Conservation (phyloP, 2,113 vertebrate species). For the Ifrita kowaldi region DNA sequence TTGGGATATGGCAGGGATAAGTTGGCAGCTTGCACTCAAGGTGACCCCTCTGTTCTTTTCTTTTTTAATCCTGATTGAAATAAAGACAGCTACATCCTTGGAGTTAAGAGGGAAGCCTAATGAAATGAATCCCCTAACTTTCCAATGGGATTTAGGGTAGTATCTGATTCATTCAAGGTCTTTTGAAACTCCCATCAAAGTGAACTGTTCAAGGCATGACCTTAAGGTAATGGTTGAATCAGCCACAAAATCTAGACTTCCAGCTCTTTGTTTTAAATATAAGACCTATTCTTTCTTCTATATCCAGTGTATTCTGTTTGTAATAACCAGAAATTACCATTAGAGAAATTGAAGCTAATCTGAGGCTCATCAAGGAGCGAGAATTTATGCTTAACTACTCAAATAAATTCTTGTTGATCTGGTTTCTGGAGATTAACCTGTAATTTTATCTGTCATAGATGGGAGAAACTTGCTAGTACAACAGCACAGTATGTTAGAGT, state of each 20-base stretch:
- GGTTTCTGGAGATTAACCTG: conserved; percentile 68
- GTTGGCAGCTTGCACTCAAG: not conserved
- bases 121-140: not conserved
- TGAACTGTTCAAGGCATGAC: conserved; percentile 37
- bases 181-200: conserved; percentile 51
- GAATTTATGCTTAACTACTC: conserved; percentile 54
- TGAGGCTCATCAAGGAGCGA: conserved; percentile 36
- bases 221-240: conserved; percentile 30
- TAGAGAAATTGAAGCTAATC: conserved; percentile 23
- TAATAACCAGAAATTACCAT: conserved; percentile 60
- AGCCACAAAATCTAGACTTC: conserved; percentile 36
- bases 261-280: conserved; percentile 10
- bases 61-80: not conserved
- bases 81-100: not conserved
- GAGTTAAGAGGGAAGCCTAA: not conserved
- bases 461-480: conserved; percentile 49
- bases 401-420: conserved; percentile 64
- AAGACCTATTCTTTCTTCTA: conserved; percentile 33
- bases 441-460: conserved; percentile 65
- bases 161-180: not conserved
- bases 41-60: not conserved
- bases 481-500: conserved; percentile 16
- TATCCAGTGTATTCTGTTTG: conserved; percentile 36
- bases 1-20: not conserved
- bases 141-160: not conserved